Base-by-base conservation (phyloP, 2,797 vertebrate species). In the Notoglanidium macrostoma region DNA sequence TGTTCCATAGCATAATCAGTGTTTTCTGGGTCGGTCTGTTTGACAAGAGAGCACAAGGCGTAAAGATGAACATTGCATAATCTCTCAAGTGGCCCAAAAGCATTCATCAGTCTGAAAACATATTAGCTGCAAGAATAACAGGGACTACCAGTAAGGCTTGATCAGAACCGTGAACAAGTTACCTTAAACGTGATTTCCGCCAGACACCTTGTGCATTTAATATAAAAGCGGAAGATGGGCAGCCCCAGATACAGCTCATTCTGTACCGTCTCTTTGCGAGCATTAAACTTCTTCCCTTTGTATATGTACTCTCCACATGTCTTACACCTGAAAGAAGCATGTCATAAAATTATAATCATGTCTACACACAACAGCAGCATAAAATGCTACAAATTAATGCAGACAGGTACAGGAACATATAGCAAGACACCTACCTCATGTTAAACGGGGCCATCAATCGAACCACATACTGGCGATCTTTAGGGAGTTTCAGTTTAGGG, bases 101-200 rank as follows among this genome's bases (percentile, higher is more conserved):
- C 0, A 44, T 63, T 81, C 21, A 35, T 77, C 49, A 29, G 9
- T 21, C 29, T 79, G 51, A 35, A 23, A 1, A 57, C 17, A 19
- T 29, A 54, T 35, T 55, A 78, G 51, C 15, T 54, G 26, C 21
- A 11, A 3, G 19, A 72, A 35, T 17, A 35, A 70, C 67, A 32
- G 15, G 35, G 5, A 35, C 32, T 70, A 19, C 6, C 15, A 8
- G 5, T n/a, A 29, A 19, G 17, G 1, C 1, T 3, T 12, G 44
- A 74, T 77, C 26, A 85, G 29, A 85, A 46, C 5, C 11, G n/a
- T 54, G 49, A 12, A 23, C 32, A 61, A 49, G 0, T 91, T 91
- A 98, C 98, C 96, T 99, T 99, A 93, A 99, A 99, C 0, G 98
- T 99, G 92, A 99, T 99, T 93, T 99, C 98, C 0, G 98, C 98